Conservation (phyloP, 2,113 vertebrate genomes). For the Chascanopsetta lugubris region DNA sequence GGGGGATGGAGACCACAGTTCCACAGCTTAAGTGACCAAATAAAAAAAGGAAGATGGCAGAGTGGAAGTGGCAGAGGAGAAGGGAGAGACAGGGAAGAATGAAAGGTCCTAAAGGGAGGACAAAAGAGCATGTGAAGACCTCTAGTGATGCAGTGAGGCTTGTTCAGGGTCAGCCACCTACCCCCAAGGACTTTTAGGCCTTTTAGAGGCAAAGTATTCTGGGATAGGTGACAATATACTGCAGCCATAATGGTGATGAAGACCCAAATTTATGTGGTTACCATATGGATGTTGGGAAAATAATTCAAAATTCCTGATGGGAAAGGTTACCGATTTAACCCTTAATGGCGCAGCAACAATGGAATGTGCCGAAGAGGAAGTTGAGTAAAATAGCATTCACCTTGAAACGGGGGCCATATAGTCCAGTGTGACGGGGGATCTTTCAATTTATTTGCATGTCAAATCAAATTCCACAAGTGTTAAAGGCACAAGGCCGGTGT, state of each 20-base stretch:
- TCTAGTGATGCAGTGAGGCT: slow-evolving; percentile 68
- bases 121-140: slow-evolving; percentile 60
- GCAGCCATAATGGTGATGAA: slow-evolving; percentile 77
- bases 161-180: slow-evolving; percentile 73
- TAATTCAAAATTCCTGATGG: slow-evolving; percentile 66
- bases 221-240: slow-evolving; percentile 68
- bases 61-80: slow-evolving; percentile 64
- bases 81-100: slow-evolving; percentile 67
- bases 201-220: slow-evolving; percentile 64
- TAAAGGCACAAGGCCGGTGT: slow-evolving; percentile 64
- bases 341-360: slow-evolving; percentile 40
- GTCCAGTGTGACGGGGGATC: slow-evolving; percentile 39
- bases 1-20: slow-evolving; percentile 79
- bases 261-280: slow-evolving; percentile 80
- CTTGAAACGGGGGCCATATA: slow-evolving; percentile 56
- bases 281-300: slow-evolving; percentile 72
- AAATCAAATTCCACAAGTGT: slow-evolving; percentile 73
- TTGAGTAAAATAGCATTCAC: slow-evolving; percentile 55
- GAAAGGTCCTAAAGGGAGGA: slow-evolving; percentile 57
- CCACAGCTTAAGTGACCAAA: slow-evolving; percentile 83
- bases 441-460: slow-evolving; percentile 75
- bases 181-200: slow-evolving; percentile 76
- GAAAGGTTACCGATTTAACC: slow-evolving; percentile 67
- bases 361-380: slow-evolving; percentile 61
- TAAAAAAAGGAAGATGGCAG: slow-evolving; percentile 77